Percentiles rank a stretch among this genome's conserved stretches.
Evolutionary conservation across 2,113 vertebrate genomes (phyloP).

Genomic region (Heterotilapia buettikoferi): DNA sequence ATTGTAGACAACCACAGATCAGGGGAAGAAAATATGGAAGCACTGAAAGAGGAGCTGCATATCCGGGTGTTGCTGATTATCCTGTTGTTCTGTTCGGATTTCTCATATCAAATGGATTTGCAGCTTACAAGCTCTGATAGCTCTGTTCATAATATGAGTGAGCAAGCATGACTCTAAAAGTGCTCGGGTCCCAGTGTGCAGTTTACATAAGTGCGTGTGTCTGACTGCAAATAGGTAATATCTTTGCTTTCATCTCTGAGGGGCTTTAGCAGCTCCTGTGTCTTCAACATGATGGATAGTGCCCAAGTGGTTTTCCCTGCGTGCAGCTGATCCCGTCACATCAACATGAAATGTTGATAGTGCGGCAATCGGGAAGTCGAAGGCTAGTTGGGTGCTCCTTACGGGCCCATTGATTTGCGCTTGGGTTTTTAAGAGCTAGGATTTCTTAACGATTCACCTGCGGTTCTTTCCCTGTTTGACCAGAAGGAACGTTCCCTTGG

Average conservation of each 20-base stretch:
- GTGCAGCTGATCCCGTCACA: constrained; percentile 37
- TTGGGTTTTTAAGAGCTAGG: constrained; percentile 65
- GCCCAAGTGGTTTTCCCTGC: constrained; percentile 41
- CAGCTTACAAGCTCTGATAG: background rate
- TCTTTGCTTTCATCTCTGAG: constrained; percentile 44
- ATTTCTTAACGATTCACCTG: constrained; percentile 72
- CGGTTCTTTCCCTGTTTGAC: constrained; percentile 68
- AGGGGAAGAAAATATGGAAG: background rate
- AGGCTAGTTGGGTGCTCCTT: constrained; percentile 49
- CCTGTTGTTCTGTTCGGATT: constrained; percentile 16
- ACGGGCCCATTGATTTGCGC: constrained; percentile 71
- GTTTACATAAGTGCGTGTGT: background rate
- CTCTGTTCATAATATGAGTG: background rate
- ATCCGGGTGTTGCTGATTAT: constrained; percentile 10
- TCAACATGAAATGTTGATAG: constrained; percentile 71
- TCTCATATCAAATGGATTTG: constrained; percentile 27
- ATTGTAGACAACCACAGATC: constrained; percentile 5
- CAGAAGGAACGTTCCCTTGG: constrained; percentile 63
- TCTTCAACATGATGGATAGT: constrained; percentile 51
- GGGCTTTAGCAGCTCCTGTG: constrained; percentile 18
- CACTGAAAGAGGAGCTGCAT: background rate
- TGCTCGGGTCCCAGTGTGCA: background rate
- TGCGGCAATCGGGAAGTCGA: constrained; percentile 60
- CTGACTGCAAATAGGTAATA: background rate
- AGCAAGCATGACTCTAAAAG: background rate